Base-by-base conservation (phyloP, 2,888 invertebrate species). In the Rhingia rostrata region DNA sequence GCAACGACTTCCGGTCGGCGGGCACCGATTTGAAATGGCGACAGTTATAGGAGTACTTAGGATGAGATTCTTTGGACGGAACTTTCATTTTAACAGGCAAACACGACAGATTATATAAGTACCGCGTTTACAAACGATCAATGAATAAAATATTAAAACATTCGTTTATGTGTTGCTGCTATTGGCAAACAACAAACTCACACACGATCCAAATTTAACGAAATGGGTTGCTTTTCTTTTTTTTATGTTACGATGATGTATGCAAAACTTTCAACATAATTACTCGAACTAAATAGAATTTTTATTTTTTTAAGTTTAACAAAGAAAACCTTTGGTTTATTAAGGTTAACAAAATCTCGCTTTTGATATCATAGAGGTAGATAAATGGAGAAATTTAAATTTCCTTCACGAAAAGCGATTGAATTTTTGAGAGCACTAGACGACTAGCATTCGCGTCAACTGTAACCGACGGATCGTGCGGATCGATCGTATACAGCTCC, bases 51-150 rank as follows among this genome's bases (percentile, higher is more conserved):
- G 70, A 49, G 75, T 60, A 75, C 45, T 70, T 84, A 7, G 74
- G 54, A 37, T 66, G 60, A 69, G 74, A 80, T 80, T 80, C 84
- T 84, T 60, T 79, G 10, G 70, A 45, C 47, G 79, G 74, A 12
- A 70, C 74, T 84, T 84, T 80, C 84, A 84, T 84, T 84, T 80
- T 70, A 54, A 79, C 73, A 64, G 66, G 35, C 63, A 58, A 66
- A 66, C 53, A 33, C 41, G 54, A 32, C 60, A 22, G 39, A 66
- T 86, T 86, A 72, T 77, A 77, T 75, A 86, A 74, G 39, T 45
- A 56, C 43, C 61, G 49, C 73, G 79, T 70, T 22, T 61, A 51
- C 67, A 51, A 47, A 56, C 58, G 6, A 51, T 58, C 56, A 72
- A 60, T 67, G 63, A 63, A 67, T 61, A 64, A 41, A 63, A 39